Conservation (phyloP, 2,797 vertebrate genomes). For the Hoplostethus mediterraneus region DNA sequence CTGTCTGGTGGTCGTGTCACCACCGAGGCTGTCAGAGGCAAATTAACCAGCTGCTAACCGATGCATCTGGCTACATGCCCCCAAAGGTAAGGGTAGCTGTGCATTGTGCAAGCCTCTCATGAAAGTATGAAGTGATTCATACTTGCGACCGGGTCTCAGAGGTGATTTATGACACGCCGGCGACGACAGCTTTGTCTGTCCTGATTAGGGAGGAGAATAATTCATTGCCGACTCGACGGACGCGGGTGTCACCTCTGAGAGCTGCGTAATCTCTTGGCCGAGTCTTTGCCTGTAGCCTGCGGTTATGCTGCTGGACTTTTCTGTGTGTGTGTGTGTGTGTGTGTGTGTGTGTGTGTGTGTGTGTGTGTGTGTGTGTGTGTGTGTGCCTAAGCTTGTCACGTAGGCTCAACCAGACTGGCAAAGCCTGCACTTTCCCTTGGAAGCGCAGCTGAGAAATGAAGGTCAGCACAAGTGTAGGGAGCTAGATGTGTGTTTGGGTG, state of each 20-base stretch:
- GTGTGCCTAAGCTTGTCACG: background rate
- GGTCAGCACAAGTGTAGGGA: background rate
- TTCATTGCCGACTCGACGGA: conserved; percentile 38
- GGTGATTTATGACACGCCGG: conserved; percentile 53
- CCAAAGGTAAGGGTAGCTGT: conserved; percentile 8
- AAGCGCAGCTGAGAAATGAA: background rate
- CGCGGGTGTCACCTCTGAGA: conserved; percentile 43
- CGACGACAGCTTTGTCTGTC: conserved; percentile 46
- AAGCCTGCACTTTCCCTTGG: conserved; percentile 16
- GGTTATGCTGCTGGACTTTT: conserved; percentile 19
- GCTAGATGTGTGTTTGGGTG: conserved; percentile 1
- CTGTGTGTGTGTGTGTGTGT: conserved; percentile 14
- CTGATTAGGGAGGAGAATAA: conserved; percentile 54
- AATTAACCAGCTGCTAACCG: conserved; percentile 58
- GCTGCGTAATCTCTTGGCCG: background rate
- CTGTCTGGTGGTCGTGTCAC: conserved; percentile 11
- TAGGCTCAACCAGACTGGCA: conserved; percentile 18
- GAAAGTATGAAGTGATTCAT: conserved; percentile 29
- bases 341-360: conserved; percentile 13
- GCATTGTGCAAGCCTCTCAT: background rate
- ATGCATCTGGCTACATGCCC: conserved; percentile 41
- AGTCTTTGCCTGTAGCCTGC: conserved; percentile 3
- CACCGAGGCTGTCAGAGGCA: conserved; percentile 20
- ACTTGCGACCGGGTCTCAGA: conserved; percentile 10
- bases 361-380: conserved; percentile 7